Conservation (phyloP, 2,888 invertebrate species). For the Sminthurides aquaticus region DNA sequence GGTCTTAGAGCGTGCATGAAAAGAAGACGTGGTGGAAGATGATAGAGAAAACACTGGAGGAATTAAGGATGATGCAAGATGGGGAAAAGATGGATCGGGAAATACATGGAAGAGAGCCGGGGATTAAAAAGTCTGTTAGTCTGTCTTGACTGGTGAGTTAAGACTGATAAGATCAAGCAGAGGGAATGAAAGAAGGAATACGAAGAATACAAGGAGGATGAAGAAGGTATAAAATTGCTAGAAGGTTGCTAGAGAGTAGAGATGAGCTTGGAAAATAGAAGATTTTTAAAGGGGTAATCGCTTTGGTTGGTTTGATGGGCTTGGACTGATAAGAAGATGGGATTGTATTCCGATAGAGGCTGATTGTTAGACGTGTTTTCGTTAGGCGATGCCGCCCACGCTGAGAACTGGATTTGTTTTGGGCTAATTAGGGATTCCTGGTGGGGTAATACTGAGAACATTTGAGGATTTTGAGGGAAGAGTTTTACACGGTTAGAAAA, state of each 20-base stretch:
- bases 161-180: slow-evolving; percentile 1
- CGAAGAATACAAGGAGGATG: not conserved
- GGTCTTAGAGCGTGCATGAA: too few species aligned
- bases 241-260: too few species aligned
- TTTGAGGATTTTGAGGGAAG: too few species aligned
- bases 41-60: not conserved
- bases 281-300: not conserved
- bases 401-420: not conserved
- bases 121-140: slow-evolving; percentile 3
- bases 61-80: not conserved
- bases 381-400: not conserved
- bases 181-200: not conserved
- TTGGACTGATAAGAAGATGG: too few species aligned
- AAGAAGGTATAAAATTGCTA: too few species aligned
- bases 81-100: too few species aligned
- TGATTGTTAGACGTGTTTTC: not conserved
- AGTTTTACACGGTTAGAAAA: too few species aligned
- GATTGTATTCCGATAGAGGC: too few species aligned
- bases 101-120: too few species aligned
- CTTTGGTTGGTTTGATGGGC: too few species aligned
- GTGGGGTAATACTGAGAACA: too few species aligned
- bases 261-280: slow-evolving; percentile 1
- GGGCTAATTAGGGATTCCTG: not conserved
- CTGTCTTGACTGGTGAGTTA: not conserved
- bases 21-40: too few species aligned